phyloP scores from a whole-genome alignment of 1,140 invertebrate genomes.

The Leptinotarsa lineolata region DNA sequence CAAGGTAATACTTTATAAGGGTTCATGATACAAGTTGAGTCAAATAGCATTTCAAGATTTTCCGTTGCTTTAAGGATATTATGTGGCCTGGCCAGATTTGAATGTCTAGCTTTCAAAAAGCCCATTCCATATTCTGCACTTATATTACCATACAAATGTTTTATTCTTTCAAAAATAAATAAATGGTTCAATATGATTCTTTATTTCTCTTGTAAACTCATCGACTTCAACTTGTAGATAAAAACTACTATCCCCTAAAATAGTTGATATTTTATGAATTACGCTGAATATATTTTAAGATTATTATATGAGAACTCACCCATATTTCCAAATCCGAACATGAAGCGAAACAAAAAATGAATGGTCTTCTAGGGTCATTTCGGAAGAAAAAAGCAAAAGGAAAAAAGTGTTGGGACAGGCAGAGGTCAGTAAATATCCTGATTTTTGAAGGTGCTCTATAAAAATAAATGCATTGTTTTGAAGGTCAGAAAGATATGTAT shows the following conservation, averaged over 20 bases:
- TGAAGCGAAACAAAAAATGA: too few relatives aligned
- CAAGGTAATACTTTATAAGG: too few relatives aligned
- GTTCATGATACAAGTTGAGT: too few relatives aligned
- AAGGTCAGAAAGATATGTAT: too few relatives aligned
- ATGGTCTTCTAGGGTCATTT: too few relatives aligned
- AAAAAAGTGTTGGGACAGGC: too few relatives aligned
- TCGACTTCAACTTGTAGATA: constrained; percentile 82
- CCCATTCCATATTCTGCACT: constrained; percentile 96
- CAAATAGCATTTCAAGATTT: too few relatives aligned
- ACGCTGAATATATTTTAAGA: neutral
- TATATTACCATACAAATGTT: constrained; percentile 80
- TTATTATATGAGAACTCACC: constrained; percentile 61
- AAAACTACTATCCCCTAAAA: constrained; percentile 83
- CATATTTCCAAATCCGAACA: constrained; percentile 65
- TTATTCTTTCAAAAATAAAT: constrained; percentile 87
- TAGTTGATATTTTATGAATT: neutral
- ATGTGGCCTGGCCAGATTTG: constrained; percentile 80
- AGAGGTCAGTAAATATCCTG: too few relatives aligned
- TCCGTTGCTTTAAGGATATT: too few relatives aligned
- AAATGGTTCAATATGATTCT: constrained; percentile 79
- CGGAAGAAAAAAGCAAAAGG: too few relatives aligned
- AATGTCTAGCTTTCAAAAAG: constrained; percentile 83
- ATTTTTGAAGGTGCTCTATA: too few relatives aligned
- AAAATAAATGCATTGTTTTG: too few relatives aligned
- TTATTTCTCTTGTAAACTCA: constrained; percentile 69